Evolutionary conservation across 2,888 invertebrate species (phyloP), one percentile per base, ranked within the genome.

Genomic region (Biston stratarius): DNA sequence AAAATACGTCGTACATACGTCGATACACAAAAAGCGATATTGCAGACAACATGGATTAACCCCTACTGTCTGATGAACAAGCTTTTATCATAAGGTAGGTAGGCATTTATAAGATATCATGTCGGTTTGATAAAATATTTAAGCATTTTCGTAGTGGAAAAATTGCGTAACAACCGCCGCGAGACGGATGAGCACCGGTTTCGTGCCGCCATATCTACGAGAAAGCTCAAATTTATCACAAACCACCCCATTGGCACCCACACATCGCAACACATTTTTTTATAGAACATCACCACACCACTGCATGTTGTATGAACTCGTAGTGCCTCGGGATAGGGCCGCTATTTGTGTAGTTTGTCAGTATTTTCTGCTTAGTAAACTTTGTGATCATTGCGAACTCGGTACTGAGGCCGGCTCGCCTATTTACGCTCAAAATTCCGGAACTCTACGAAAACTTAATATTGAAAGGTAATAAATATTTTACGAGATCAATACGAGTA

Each of bases 191-290:
- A 33, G 24, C 6, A 6, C 8, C 8, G 6, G 8, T 53, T 38
- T 38, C 10, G 9, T 34, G 24, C 15, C 11, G 24, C 0, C 52
- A 40, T 53, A 53, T 53, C 53, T 40, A 40, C 14, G 45, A 44
- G 45, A 34, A n/a, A n/a, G 45, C n/a, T 6, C 36, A 10, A 2
- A 57, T 57, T 36, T 34, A 57, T 57, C 45, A n/a, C 45, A 24
- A 45, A 44, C 45, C 36, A 57, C 9, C 34, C 45, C 15, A 15
- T 40, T 40, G 10, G 15, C 11, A 40, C n/a, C 3, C 38, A 38
- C 42, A 12, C 45, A 14, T 14, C 45, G 34, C 9, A 14, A 24
- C 24, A 24, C 24, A 24, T 24, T 57, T 24, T 45, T 47, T 47
- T 14, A 34, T 45, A 14, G 12, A 34, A 45, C 42, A 5, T 12